A percentile compares a stretch with the other conserved stretches of the same genome.
These are phyloP conservation scores for Hippocampus mohnikei DNA, from an alignment of 2,113 vertebrate genomes.

Conservation along the genomic window DNA sequence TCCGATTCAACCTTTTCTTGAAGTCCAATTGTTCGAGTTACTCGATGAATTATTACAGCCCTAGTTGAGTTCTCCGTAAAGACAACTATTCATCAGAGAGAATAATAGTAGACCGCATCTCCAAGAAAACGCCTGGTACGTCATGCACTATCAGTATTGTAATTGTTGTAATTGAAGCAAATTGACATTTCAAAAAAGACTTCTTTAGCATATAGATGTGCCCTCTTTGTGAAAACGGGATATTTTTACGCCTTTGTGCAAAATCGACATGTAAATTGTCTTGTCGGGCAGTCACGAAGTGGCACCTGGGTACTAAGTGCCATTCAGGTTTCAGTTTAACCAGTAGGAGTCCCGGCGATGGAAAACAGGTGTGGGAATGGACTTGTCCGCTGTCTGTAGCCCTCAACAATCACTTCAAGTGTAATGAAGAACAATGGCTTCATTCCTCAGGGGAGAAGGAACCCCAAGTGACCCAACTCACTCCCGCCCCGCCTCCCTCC, in stretches of 20 bases:
- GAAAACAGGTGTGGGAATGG: constrained; percentile 64
- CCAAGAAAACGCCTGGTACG: too few species aligned
- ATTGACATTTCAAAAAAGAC: neutral
- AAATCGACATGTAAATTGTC: neutral
- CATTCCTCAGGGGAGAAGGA: constrained; percentile 50
- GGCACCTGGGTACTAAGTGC: neutral
- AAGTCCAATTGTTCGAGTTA: too few species aligned
- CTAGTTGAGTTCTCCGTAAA: too few species aligned
- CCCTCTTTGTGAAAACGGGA: neutral
- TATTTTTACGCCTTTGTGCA: neutral
- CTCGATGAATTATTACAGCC: too few species aligned
- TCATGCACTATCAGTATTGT: too few species aligned
- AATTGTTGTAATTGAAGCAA: too few species aligned
- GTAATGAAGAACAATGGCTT: constrained; percentile 66
- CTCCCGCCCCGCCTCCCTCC: constrained; percentile 1
- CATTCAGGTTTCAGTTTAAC: constrained; percentile 38
- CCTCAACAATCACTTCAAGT: constrained; percentile 37
- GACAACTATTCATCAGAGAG: too few species aligned
- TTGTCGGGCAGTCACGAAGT: neutral
- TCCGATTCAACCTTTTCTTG: too few species aligned
- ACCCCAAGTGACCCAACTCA: constrained; percentile 27
- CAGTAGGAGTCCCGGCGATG: constrained; percentile 39
- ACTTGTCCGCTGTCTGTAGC: constrained; percentile 46
- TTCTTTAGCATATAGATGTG: neutral
- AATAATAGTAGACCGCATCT: too few species aligned